These are phyloP conservation scores for Trichomycterus rosablanca DNA, from an alignment of 2,113 vertebrate genomes.

Conservation along the genomic window DNA sequence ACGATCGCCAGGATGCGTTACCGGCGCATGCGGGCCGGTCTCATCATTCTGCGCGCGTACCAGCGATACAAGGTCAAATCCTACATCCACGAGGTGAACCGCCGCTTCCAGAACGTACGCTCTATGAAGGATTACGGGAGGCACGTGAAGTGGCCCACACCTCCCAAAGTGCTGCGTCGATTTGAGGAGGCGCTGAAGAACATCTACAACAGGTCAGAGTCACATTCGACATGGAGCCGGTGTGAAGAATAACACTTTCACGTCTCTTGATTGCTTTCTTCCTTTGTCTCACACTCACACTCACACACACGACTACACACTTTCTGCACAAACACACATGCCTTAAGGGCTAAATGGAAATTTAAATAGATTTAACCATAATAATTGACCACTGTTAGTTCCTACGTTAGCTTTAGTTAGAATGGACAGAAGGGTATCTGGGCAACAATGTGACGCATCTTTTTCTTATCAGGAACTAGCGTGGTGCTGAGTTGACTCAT, in stretches of 20 bases:
- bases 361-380: not conserved
- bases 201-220: conserved; percentile 80
- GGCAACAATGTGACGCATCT: conserved; percentile 16
- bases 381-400: not conserved
- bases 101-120: conserved; percentile 74
- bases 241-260: no score
- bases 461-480: not conserved
- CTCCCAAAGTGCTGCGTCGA: conserved; percentile 81
- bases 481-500: conserved; percentile 1
- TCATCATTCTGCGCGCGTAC: conserved; percentile 78
- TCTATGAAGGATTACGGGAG: conserved; percentile 80
- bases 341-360: not conserved
- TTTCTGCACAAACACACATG: no score
- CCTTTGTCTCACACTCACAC: no score
- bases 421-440: not conserved
- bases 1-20: conserved; percentile 85
- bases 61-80: conserved; percentile 88
- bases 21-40: conserved; percentile 78
- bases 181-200: conserved; percentile 80
- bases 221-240: not conserved
- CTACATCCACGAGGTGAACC: conserved; percentile 80
- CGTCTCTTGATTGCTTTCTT: no score
- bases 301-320: not conserved
- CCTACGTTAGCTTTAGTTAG: conserved; percentile 3
- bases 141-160: conserved; percentile 83